phyloP scores from a whole-genome alignment of 2,113 vertebrate species.

The Pterocles orientalis region DNA sequence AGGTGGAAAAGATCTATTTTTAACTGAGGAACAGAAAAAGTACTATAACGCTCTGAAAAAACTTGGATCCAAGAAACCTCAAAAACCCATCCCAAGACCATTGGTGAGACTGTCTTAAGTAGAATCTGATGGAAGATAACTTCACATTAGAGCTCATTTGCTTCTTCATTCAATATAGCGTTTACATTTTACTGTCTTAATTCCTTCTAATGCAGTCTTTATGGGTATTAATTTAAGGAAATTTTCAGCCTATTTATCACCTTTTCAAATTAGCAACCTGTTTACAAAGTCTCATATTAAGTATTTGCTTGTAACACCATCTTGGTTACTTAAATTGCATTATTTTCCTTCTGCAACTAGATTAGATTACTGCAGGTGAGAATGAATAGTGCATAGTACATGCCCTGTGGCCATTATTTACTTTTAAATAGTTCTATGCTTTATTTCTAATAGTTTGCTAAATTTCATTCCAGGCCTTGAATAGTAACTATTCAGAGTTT shows the following conservation, averaged over 20 bases:
- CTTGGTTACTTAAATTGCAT: not conserved
- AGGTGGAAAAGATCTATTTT: slow-evolving; percentile 96
- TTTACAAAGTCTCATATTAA: not conserved
- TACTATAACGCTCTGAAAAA: slow-evolving; percentile 99
- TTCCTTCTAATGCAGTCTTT: not conserved
- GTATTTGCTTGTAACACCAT: not conserved
- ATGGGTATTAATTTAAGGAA: not conserved
- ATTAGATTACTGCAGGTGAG: not conserved
- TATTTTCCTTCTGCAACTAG: not conserved
- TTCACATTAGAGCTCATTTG: not conserved
- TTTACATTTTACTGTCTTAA: not conserved
- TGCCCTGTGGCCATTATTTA: not conserved
- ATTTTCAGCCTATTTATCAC: not conserved
- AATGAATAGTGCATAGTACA: not conserved
- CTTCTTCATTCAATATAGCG: not conserved
- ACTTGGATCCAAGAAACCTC: slow-evolving; percentile 92
- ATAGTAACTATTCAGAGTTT: not conserved
- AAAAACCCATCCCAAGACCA: slow-evolving; percentile 92
- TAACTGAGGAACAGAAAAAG: slow-evolving; percentile 97
- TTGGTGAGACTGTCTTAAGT: slow-evolving; percentile 74
- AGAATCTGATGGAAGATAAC: not conserved
- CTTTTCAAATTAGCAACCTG: not conserved
- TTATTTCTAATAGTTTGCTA: not conserved
- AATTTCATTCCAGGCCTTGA: not conserved
- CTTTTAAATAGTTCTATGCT: not conserved